These are phyloP conservation scores for Dermochelys coriacea DNA, from an alignment of 2,797 vertebrate species.

Conservation along the genomic window DNA sequence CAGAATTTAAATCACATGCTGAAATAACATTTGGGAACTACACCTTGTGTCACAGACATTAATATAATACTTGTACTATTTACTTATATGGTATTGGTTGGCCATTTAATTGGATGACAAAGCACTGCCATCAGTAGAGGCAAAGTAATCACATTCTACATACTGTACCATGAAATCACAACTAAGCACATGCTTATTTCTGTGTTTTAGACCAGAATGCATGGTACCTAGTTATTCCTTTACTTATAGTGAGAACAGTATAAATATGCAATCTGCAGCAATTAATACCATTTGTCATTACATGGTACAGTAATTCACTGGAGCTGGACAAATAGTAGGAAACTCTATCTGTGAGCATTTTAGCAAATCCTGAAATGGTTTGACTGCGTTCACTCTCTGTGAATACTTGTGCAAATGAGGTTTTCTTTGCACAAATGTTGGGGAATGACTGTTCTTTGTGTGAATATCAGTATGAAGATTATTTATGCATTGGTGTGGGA, in stretches of 20 bases:
- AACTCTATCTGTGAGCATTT: not conserved
- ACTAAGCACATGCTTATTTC: conserved; percentile 53
- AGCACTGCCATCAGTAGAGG: not conserved
- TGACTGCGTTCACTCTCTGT: not conserved
- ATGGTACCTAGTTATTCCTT: not conserved
- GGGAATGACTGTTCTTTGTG: not conserved
- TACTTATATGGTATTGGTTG: not conserved
- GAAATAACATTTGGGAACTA: not conserved
- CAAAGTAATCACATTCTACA: not conserved
- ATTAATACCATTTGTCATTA: conserved; percentile 50
- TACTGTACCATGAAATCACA: conserved; percentile 36
- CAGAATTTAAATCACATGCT: not conserved
- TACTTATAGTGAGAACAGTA: conserved; percentile 5
- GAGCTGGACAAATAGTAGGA: not conserved
- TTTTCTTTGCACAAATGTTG: not conserved
- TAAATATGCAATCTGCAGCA: conserved; percentile 43
- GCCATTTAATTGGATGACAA: conserved; percentile 40
- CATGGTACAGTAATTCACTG: not conserved
- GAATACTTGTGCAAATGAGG: conserved; percentile 10
- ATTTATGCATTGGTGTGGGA: not conserved
- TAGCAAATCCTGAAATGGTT: not conserved
- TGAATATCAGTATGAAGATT: not conserved
- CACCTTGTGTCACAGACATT: not conserved
- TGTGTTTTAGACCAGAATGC: conserved; percentile 48
- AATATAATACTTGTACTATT: not conserved